These are phyloP conservation scores for Bufo gargarizans DNA, from an alignment of 2,113 vertebrate genomes.

Conservation along the genomic window DNA sequence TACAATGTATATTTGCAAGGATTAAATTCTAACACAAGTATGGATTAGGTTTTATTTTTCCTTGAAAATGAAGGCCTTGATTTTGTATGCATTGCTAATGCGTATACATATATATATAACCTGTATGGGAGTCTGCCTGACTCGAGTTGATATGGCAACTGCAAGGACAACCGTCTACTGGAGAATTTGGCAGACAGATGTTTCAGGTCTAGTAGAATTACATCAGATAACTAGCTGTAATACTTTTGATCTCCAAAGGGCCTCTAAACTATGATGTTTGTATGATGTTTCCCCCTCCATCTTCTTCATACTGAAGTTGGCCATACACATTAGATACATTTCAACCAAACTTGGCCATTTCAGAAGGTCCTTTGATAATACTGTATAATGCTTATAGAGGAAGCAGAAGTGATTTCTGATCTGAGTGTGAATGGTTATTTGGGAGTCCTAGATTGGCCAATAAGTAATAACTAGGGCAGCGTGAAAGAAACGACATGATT, in stretches of 20 bases:
- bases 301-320: not conserved
- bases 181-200: not conserved
- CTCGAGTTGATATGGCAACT: not conserved
- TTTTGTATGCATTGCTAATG: constrained; percentile 7
- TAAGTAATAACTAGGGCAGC: too few relatives aligned
- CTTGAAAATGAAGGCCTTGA: not conserved
- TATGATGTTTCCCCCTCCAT: not conserved
- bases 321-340: too few relatives aligned
- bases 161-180: not conserved
- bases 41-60: not conserved
- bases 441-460: too few relatives aligned
- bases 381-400: too few relatives aligned
- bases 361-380: too few relatives aligned
- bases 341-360: too few relatives aligned
- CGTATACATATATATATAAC: not conserved
- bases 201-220: not conserved
- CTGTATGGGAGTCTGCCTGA: not conserved
- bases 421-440: too few relatives aligned
- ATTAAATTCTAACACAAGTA: constrained; percentile 10
- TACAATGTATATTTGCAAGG: constrained; percentile 41
- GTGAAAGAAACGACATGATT: too few relatives aligned
- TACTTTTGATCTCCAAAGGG: not conserved
- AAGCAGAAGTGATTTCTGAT: too few relatives aligned
- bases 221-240: not conserved
- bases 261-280: not conserved